These are phyloP conservation scores for Cheilosia grossa DNA, from an alignment of 2,888 invertebrate species.

Conservation along the genomic window DNA sequence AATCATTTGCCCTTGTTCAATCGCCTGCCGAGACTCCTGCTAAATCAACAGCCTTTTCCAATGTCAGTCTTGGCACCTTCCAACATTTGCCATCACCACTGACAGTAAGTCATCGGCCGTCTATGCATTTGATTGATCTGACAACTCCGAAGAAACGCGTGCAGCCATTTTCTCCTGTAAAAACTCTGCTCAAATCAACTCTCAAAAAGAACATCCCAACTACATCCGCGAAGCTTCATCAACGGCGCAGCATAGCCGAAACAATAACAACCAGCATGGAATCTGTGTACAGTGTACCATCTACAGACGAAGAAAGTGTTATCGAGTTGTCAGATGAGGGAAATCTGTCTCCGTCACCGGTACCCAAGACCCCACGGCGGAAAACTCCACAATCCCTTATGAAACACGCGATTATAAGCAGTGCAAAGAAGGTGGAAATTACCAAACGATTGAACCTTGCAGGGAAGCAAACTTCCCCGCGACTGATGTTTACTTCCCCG, in stretches of 20 bases:
- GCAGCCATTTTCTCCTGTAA: slow-evolving; percentile 48
- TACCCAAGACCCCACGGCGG: slow-evolving; percentile 76
- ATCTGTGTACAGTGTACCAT: slow-evolving; percentile 77
- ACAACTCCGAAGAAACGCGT: slow-evolving; percentile 79
- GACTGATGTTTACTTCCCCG: neutral
- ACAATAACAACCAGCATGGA: slow-evolving; percentile 13
- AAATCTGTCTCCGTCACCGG: slow-evolving; percentile 63
- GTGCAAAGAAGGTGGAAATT: slow-evolving; percentile 78
- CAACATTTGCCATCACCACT: slow-evolving; percentile 71
- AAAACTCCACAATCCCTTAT: slow-evolving; percentile 79
- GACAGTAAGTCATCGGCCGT: slow-evolving; percentile 71
- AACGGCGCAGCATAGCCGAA: neutral
- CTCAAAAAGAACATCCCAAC: slow-evolving; percentile 34
- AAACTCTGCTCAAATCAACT: slow-evolving; percentile 59
- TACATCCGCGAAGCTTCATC: slow-evolving; percentile 4
- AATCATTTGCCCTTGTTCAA: slow-evolving; percentile 79
- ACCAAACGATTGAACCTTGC: slow-evolving; percentile 46
- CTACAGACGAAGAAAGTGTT: slow-evolving; percentile 78
- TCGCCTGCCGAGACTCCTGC: slow-evolving; percentile 53
- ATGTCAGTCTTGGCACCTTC: slow-evolving; percentile 77
- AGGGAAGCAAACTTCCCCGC: neutral
- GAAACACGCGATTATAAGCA: slow-evolving; percentile 80
- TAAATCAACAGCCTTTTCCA: slow-evolving; percentile 75
- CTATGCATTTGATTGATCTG: slow-evolving; percentile 81
- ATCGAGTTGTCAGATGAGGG: slow-evolving; percentile 77